Evolutionary conservation across 2,797 vertebrate species (phyloP).

Genomic region (Gastrophryne carolinensis): DNA sequence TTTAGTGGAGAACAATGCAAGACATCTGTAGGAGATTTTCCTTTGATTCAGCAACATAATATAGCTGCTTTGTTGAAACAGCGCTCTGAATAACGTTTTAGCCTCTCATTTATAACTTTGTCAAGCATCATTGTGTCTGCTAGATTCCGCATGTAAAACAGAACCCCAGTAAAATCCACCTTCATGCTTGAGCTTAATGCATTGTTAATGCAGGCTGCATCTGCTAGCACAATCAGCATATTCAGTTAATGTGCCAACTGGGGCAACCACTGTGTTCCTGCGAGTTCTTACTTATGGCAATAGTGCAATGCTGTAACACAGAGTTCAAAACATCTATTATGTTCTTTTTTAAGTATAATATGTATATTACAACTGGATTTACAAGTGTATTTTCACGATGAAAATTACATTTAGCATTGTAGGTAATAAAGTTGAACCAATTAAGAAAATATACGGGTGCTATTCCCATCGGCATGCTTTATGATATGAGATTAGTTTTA

Average conservation of each 20-base stretch:
- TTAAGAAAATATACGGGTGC: not conserved
- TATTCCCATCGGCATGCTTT: not conserved
- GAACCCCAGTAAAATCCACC: not conserved
- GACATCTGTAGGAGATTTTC: not conserved
- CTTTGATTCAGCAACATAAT: not conserved
- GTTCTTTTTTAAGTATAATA: not conserved
- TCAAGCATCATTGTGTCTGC: not conserved
- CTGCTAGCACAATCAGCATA: slow-evolving; percentile 1
- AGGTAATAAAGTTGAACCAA: not conserved
- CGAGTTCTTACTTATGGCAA: not conserved
- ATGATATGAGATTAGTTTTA: slow-evolving; percentile 1
- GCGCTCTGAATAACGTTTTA: not conserved
- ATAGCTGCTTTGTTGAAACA: not conserved
- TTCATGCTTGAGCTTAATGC: not conserved
- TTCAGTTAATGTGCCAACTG: slow-evolving; percentile 22
- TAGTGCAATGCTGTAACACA: not conserved
- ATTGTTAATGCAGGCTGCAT: slow-evolving; percentile 20
- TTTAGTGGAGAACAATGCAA: not conserved
- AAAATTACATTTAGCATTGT: not conserved
- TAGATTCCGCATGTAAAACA: not conserved
- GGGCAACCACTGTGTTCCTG: slow-evolving; percentile 1
- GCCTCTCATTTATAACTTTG: not conserved
- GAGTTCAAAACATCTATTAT: not conserved
- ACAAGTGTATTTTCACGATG: not conserved
- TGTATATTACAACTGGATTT: not conserved